Evolutionary conservation across 2,113 vertebrate species (phyloP).

Genomic region (Platysteira castanea): DNA sequence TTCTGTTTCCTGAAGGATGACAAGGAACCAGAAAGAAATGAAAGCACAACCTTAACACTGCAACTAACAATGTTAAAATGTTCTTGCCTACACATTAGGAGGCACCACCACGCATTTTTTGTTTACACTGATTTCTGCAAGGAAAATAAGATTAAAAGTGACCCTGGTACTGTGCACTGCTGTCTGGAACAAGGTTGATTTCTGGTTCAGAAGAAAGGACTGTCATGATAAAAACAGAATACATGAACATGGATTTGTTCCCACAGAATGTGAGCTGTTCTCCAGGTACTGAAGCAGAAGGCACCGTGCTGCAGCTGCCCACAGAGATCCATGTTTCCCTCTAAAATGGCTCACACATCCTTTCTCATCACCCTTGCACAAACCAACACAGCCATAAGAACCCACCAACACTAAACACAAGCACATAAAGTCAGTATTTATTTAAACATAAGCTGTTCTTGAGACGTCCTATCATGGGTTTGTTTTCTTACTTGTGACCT

Average conservation of each 20-base stretch:
- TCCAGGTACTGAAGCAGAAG: background rate
- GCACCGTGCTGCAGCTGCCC: background rate
- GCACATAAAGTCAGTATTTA: background rate
- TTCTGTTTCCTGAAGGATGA: background rate
- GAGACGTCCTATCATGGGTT: background rate
- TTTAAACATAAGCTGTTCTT: background rate
- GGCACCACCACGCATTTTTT: background rate
- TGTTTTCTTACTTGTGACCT: background rate
- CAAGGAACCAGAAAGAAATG: background rate
- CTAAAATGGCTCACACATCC: background rate
- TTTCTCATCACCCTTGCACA: background rate
- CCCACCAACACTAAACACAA: rapidly evolving
- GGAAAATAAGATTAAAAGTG: background rate
- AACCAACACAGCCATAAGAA: background rate
- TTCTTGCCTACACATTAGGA: background rate
- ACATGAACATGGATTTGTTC: background rate
- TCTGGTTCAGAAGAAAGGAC: background rate
- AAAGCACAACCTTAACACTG: background rate
- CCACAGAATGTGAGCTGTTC: background rate
- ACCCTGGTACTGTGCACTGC: background rate
- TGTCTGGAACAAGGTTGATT: background rate
- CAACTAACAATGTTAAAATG: background rate
- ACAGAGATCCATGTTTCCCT: background rate
- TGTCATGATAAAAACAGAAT: background rate
- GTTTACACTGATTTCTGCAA: background rate